phyloP scores from a whole-genome alignment of 2,797 vertebrate species.

The Taeniopygia guttata region DNA sequence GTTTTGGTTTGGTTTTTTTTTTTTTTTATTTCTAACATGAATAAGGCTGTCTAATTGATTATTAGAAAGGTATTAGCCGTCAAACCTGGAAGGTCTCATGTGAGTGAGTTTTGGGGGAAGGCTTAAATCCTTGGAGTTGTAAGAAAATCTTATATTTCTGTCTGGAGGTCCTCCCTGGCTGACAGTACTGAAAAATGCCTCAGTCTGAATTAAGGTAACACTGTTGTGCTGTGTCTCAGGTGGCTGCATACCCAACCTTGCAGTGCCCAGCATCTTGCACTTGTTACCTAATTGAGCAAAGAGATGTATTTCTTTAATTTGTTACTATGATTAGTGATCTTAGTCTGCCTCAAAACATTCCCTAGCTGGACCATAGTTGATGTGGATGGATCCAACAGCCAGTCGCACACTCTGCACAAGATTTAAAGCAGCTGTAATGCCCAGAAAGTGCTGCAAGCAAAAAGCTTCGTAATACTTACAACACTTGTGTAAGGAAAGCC shows the following conservation, averaged over 20 bases:
- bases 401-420: background rate
- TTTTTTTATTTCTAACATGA: background rate
- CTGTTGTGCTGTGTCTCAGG: background rate
- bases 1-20: background rate
- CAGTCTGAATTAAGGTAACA: background rate
- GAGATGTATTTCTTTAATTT: background rate
- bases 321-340: background rate
- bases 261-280: background rate
- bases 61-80: background rate
- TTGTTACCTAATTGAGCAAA: background rate
- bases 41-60: background rate
- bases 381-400: background rate
- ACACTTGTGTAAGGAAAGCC: background rate
- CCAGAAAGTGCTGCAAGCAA: background rate
- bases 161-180: background rate
- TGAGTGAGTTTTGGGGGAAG: background rate
- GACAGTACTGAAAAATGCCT: background rate
- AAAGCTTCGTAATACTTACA: background rate
- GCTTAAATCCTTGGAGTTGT: background rate
- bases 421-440: background rate
- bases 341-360: background rate
- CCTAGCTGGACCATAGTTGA: background rate
- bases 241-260: background rate
- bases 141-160: background rate
- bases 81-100: background rate